Evolutionary conservation across 2,888 invertebrate species (phyloP).

Genomic region (Drosophila testacea): DNA sequence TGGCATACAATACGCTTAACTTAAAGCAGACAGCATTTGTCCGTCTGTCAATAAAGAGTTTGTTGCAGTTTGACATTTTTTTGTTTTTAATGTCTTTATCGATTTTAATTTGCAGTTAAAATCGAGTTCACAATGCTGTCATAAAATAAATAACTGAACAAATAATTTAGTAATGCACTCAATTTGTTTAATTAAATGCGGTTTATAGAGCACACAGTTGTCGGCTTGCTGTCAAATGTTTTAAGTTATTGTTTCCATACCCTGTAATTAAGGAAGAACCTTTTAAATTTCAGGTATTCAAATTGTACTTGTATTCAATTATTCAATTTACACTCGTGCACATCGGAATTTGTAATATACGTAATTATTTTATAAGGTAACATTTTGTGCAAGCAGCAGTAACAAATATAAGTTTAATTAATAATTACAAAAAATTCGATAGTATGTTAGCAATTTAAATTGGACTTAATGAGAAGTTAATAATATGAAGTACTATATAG

Average conservation of each 20-base stretch:
- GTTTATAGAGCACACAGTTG: slow-evolving; percentile 21
- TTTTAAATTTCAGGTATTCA: slow-evolving; percentile 1
- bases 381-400: not conserved
- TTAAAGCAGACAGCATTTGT: slow-evolving; percentile 10
- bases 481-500: not conserved
- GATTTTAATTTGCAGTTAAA: not conserved
- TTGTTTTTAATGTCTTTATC: not conserved
- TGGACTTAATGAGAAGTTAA: not conserved
- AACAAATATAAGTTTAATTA: not conserved
- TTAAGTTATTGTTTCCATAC: slow-evolving; percentile 33
- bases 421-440: not conserved
- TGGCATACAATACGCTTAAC: not conserved
- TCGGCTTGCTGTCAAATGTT: slow-evolving; percentile 11
- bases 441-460: not conserved
- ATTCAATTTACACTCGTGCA: slow-evolving; percentile 14
- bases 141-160: slow-evolving; percentile 5
- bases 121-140: not conserved
- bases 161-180: slow-evolving; percentile 4
- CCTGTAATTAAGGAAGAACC: slow-evolving; percentile 26
- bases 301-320: slow-evolving; percentile 21
- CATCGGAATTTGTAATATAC: not conserved
- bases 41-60: not conserved
- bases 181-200: slow-evolving; percentile 8
- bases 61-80: not conserved
- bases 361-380: slow-evolving; percentile 3